These are phyloP conservation scores for Callithrix jacchus DNA, from an alignment of 2,113 vertebrate genomes.

Conservation along the genomic window DNA sequence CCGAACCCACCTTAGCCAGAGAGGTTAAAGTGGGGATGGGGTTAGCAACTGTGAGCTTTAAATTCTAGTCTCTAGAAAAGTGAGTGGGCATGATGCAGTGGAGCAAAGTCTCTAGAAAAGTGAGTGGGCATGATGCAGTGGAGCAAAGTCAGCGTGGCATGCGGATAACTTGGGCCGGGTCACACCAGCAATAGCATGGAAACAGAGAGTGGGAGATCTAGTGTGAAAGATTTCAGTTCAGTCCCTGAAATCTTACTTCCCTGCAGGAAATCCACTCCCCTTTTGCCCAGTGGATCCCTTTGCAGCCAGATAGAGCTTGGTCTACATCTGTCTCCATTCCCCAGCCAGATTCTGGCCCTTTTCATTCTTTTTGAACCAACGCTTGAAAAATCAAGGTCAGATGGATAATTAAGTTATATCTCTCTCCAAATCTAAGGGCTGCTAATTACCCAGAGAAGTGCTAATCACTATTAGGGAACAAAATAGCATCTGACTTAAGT, in stretches of 20 bases:
- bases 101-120: not conserved
- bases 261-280: not conserved
- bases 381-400: slow-evolving; percentile 59
- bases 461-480: slow-evolving; percentile 63
- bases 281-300: not conserved
- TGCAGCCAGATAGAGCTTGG: not conserved
- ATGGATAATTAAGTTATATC: slow-evolving; percentile 59
- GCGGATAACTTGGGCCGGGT: not conserved
- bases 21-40: not conserved
- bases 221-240: not conserved
- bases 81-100: not conserved
- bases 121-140: not conserved
- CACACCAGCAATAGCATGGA: not conserved
- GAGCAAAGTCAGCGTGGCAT: not conserved
- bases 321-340: not conserved
- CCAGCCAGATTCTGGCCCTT: not conserved
- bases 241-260: not conserved
- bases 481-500: slow-evolving; percentile 58
- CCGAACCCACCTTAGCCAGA: not conserved
- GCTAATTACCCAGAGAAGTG: slow-evolving; percentile 66
- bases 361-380: slow-evolving; percentile 1
- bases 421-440: slow-evolving; percentile 44
- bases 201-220: not conserved
- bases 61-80: not conserved
- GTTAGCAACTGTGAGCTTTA: not conserved